A percentile compares a stretch with the other conserved stretches of the same genome.
Conservation (phyloP, 2,113 vertebrate species). For the Hemiprocne comata region DNA sequence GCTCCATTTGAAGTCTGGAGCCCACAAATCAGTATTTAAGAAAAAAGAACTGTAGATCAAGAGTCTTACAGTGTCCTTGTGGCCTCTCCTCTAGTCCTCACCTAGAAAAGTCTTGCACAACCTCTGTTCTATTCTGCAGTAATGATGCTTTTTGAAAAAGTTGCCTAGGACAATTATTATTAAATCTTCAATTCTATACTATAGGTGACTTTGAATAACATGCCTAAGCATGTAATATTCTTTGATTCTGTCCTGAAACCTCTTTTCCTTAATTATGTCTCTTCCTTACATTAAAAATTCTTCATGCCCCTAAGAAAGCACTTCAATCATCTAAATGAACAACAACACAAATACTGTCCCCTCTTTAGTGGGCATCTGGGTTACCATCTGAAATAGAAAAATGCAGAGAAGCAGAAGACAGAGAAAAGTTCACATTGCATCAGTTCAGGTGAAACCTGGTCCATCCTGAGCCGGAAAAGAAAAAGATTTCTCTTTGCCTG, state of each 20-base stretch:
- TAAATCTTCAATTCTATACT: neutral
- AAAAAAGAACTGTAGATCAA: neutral
- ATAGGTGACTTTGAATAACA: neutral
- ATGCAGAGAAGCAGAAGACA: neutral
- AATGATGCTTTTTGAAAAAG: neutral
- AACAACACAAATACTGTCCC: neutral
- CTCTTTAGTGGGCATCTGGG: neutral
- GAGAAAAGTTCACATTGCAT: neutral
- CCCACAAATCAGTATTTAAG: neutral
- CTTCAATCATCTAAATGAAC: neutral
- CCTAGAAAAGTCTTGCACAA: neutral
- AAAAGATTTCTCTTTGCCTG: neutral
- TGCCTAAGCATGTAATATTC: neutral
- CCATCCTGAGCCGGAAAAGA: neutral
- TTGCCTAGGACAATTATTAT: neutral
- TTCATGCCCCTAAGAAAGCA: neutral
- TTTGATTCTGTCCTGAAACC: neutral
- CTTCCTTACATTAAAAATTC: neutral
- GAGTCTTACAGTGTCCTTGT: neutral
- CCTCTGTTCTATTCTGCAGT: neutral
- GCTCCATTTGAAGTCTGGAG: neutral
- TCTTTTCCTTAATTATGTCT: neutral
- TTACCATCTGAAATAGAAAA: neutral
- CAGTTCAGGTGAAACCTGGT: neutral
- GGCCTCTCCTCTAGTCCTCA: neutral